These are phyloP conservation scores for Asbolus verrucosus DNA, from an alignment of 1,140 invertebrate genomes.

Conservation along the genomic window DNA sequence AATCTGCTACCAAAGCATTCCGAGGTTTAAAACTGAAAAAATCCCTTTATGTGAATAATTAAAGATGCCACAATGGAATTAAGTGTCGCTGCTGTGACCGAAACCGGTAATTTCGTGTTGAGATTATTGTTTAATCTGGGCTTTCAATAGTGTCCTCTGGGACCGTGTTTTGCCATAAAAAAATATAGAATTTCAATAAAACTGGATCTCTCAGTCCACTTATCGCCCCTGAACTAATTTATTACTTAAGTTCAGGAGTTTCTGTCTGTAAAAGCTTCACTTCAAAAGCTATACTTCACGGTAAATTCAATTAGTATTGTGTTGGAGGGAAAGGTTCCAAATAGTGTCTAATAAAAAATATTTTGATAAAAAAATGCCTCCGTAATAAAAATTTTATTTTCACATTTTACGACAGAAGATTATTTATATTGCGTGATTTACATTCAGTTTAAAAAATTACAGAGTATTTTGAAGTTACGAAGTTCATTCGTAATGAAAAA, in stretches of 20 bases:
- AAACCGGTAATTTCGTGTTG: constrained; percentile 3
- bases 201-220: constrained; percentile 15
- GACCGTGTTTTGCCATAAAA: constrained; percentile 8
- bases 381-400: too few relatives aligned
- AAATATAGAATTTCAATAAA: constrained; percentile 31
- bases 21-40: too few relatives aligned
- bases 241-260: constrained; percentile 15
- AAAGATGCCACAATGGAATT: too few relatives aligned
- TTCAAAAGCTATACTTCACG: constrained; percentile 22
- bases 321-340: neutral
- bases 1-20: too few relatives aligned
- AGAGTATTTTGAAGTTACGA: too few relatives aligned
- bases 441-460: too few relatives aligned
- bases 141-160: neutral
- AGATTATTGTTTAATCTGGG: constrained; percentile 10
- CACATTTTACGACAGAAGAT: too few relatives aligned
- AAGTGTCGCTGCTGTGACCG: too few relatives aligned
- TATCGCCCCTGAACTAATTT: constrained; percentile 33
- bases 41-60: too few relatives aligned
- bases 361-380: constrained; percentile 6
- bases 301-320: constrained; percentile 29
- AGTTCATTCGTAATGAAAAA: too few relatives aligned
- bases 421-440: too few relatives aligned
- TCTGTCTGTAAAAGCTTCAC: constrained; percentile 20
- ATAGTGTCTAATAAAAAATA: constrained; percentile 8